A percentile compares a stretch with the other conserved stretches of the same genome.
Evolutionary conservation across 23 tunicate species (phyloP).

Genomic region (Halocynthia aurantium): DNA sequence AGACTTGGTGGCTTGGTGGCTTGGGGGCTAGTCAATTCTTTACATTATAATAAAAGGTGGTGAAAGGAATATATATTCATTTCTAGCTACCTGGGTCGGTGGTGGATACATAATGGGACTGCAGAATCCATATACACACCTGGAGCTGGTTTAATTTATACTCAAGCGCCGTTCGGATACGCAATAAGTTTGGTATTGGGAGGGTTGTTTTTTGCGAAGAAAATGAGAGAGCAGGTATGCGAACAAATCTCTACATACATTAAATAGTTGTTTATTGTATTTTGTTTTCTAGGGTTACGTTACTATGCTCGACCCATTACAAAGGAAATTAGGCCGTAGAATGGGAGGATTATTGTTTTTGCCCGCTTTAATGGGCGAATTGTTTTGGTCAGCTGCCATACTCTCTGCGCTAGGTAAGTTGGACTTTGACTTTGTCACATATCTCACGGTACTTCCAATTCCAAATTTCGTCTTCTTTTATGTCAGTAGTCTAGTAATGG

Average conservation of each 20-base stretch:
- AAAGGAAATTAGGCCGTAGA: constrained; percentile 59
- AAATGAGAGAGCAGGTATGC: constrained; percentile 50
- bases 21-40: too few relatives aligned
- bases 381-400: constrained; percentile 95
- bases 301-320: constrained; percentile 97
- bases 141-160: constrained; percentile 57
- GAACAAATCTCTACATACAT: too few relatives aligned
- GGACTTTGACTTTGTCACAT: too few relatives aligned
- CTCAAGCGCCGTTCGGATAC: constrained; percentile 71
- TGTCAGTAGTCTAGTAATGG: too few relatives aligned
- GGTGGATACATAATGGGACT: constrained; percentile 87
- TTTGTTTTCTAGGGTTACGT: constrained; percentile 59
- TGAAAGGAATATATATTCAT: not conserved
- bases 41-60: too few relatives aligned
- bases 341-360: constrained; percentile 88
- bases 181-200: constrained; percentile 45
- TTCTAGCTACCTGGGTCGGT: constrained; percentile 84
- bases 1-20: too few relatives aligned
- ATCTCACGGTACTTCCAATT: too few relatives aligned
- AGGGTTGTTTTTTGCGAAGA: constrained; percentile 63
- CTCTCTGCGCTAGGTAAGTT: constrained; percentile 84
- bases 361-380: constrained; percentile 90
- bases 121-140: constrained; percentile 52
- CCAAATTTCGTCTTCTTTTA: too few relatives aligned
- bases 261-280: not conserved